Conservation (phyloP, 2,797 vertebrate species). For the Bucorvus abyssinicus region DNA sequence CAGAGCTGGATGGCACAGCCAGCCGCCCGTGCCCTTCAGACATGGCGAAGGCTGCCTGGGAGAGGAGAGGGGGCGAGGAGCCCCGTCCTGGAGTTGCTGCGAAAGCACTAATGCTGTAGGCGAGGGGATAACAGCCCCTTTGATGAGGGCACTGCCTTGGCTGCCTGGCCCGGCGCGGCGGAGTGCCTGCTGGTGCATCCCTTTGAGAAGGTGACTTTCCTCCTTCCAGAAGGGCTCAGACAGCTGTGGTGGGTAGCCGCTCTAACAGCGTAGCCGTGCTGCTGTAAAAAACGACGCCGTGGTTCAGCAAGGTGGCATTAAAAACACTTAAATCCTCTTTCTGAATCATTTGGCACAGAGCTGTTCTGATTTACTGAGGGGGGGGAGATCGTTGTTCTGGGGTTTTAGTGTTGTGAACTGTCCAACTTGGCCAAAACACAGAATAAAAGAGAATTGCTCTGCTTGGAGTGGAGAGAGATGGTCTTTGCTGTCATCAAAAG, state of each 20-base stretch:
- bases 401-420: not conserved
- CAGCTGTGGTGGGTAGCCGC: not conserved
- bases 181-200: not conserved
- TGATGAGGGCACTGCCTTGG: not conserved
- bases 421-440: not conserved
- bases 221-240: not conserved
- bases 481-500: not conserved
- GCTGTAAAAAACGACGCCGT: not conserved
- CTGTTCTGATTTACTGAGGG: not conserved
- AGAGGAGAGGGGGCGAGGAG: not conserved
- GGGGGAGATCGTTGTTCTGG: not conserved
- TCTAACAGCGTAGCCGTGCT: not conserved
- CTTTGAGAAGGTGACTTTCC: not conserved
- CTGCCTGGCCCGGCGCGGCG: not conserved
- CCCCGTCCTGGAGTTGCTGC: not conserved
- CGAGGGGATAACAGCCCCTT: no score
- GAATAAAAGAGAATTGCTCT: not conserved
- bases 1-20: not conserved
- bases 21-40: accelerated
- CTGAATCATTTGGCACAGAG: not conserved
- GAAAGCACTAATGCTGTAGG: not conserved
- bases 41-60: no score
- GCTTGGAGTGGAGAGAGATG: not conserved
- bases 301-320: not conserved
- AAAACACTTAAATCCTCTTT: slow-evolving; percentile 43